Evolutionary conservation across 2,888 invertebrate species (phyloP).

Genomic region (Caenorhabditis parvicauda): DNA sequence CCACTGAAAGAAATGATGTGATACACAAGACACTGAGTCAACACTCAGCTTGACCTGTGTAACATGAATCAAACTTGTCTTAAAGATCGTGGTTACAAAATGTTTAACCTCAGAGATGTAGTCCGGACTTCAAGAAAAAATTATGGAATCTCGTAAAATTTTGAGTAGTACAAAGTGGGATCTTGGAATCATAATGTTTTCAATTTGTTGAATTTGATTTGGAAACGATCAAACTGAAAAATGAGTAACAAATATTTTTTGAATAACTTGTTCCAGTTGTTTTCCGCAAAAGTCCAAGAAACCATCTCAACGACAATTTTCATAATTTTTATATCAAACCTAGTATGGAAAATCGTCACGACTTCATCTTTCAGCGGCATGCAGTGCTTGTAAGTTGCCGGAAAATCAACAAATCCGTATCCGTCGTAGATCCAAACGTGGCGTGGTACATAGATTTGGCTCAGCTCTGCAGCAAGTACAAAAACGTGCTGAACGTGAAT

Average conservation of each 20-base stretch:
- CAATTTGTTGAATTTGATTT: not conserved
- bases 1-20: constrained; percentile 10
- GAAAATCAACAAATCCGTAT: constrained; percentile 30
- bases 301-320: not conserved
- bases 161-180: not conserved
- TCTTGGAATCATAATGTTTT: not conserved
- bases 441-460: constrained; percentile 19
- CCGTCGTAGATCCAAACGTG: constrained; percentile 33
- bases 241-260: no score
- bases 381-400: constrained; percentile 2
- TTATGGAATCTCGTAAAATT: no score
- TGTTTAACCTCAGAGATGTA: no score
- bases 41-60: no score
- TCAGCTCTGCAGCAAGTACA: constrained; percentile 28
- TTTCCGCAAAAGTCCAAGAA: no score
- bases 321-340: constrained; percentile 6
- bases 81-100: no score
- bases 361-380: constrained; percentile 3
- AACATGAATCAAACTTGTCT: no score
- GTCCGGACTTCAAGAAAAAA: no score
- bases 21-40: not conserved
- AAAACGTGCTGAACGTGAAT: constrained; percentile 23
- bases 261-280: no score
- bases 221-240: no score
- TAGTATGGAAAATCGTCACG: constrained; percentile 9